Conservation (phyloP, 2,797 vertebrate genomes). For the Sus cebifrons region DNA sequence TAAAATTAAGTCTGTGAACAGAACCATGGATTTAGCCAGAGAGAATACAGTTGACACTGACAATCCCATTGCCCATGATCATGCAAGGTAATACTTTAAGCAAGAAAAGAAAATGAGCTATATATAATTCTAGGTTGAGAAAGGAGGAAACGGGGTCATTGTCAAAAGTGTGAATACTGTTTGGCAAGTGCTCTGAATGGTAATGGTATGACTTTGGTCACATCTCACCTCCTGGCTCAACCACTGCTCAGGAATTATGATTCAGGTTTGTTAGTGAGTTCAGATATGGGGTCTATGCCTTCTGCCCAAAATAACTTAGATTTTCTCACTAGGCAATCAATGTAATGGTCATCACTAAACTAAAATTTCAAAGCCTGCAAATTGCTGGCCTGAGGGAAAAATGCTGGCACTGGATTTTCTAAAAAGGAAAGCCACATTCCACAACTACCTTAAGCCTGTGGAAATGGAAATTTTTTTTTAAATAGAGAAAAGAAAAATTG, state of each 20-base stretch:
- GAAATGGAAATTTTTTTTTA: conserved; percentile 27
- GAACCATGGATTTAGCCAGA: neutral
- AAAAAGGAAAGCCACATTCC: conserved; percentile 68
- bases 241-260: conserved; percentile 23
- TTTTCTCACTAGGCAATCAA: conserved; percentile 68
- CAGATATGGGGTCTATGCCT: conserved; percentile 6
- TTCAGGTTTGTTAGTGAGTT: conserved; percentile 52
- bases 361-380: conserved; percentile 61
- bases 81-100: neutral
- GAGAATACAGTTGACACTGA: neutral
- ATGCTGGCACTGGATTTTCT: conserved; percentile 53
- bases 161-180: conserved; percentile 50
- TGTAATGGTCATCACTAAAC: conserved; percentile 43
- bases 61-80: neutral
- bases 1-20: neutral
- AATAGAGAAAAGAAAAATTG: conserved; percentile 29
- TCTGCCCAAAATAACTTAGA: conserved; percentile 61
- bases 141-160: conserved; percentile 56
- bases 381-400: conserved; percentile 7
- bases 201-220: neutral
- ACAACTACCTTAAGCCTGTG: conserved; percentile 33
- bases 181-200: conserved; percentile 26
- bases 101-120: conserved; percentile 46
- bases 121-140: conserved; percentile 32
- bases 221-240: neutral